Evolutionary conservation across 2,113 vertebrate species (phyloP).

Genomic region (Mohoua ochrocephala): DNA sequence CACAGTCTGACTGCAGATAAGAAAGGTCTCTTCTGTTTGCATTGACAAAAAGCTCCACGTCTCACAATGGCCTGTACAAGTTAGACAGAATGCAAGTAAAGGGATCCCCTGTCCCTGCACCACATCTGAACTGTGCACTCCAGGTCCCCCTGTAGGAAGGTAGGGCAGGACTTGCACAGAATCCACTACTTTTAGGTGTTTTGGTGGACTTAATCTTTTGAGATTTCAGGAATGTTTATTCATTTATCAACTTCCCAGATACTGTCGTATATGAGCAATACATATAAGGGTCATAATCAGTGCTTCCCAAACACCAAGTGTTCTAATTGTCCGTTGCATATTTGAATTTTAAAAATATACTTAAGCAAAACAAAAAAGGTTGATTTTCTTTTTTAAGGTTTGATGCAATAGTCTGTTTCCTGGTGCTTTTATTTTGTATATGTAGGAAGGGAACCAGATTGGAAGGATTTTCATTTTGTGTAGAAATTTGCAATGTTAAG

Average conservation of each 20-base stretch:
- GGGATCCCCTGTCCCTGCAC: not conserved
- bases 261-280: not conserved
- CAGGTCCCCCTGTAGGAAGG: not conserved
- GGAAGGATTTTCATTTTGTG: not conserved
- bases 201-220: not conserved
- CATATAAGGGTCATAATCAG: not conserved
- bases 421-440: not conserved
- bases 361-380: not conserved
- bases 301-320: not conserved
- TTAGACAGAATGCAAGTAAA: not conserved
- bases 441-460: not conserved
- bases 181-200: not conserved
- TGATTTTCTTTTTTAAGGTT: not conserved
- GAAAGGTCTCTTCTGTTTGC: not conserved
- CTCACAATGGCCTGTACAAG: rapidly evolving
- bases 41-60: not conserved
- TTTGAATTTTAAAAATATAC: not conserved
- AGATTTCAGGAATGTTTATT: not conserved
- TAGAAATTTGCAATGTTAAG: not conserved
- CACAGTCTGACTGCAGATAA: not conserved
- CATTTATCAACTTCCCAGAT: rapidly evolving
- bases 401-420: not conserved
- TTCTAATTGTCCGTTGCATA: not conserved
- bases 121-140: not conserved
- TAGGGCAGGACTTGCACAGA: not conserved